phyloP scores from a whole-genome alignment of 2,888 invertebrate genomes.

The Leptopilina drosophilae region DNA sequence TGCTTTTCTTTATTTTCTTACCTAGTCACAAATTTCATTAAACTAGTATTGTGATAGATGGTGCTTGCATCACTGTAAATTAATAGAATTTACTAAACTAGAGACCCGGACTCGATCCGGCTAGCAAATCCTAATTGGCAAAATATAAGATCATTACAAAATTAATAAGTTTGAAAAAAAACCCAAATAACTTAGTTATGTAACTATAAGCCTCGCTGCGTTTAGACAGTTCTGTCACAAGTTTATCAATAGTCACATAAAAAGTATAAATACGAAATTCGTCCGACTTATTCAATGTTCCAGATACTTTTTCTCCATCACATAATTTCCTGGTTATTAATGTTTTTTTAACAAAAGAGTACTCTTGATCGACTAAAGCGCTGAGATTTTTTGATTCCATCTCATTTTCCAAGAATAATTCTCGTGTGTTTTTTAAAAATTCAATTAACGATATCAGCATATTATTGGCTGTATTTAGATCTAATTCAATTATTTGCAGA shows the following conservation, averaged over 20 bases:
- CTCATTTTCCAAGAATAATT: background rate
- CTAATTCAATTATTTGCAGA: constrained; percentile 54
- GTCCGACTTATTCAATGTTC: no score
- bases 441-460: constrained; percentile 5
- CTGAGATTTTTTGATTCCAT: constrained; percentile 5
- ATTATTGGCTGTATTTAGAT: constrained; percentile 53
- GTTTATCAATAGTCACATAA: no score
- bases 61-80: no score
- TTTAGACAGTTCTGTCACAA: background rate
- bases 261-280: no score
- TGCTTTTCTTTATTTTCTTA: no score
- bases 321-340: background rate
- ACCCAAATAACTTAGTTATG: background rate
- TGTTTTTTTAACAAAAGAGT: constrained; percentile 4
- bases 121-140: no score
- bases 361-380: constrained; percentile 23
- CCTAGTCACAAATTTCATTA: no score
- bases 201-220: constrained; percentile 14
- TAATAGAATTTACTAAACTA: no score
- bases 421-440: background rate
- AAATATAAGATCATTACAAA: no score
- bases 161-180: background rate
- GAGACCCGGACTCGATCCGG: no score
- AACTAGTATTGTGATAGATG: no score
- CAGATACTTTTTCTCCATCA: background rate